Base-by-base conservation (phyloP, 2,888 invertebrate genomes). In the Megamerina dolium region DNA sequence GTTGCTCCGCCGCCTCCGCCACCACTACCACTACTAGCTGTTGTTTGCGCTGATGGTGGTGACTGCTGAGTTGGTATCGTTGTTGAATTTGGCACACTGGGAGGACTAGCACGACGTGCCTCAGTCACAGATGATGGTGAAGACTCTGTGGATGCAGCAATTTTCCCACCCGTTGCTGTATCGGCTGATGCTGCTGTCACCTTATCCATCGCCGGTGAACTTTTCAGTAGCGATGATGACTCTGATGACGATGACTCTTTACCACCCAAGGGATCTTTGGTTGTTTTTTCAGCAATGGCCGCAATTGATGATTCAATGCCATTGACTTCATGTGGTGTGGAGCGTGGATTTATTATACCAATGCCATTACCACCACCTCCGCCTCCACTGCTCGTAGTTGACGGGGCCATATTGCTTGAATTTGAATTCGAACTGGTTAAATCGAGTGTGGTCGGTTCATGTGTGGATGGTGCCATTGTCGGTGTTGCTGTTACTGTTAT, bases 351-450 rank as follows among this genome's bases (percentile, higher is more conserved):
- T 3, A 54, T 31, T n/a, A n/a, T n/a, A n/a, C n/a, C n/a, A n/a
- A n/a, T n/a, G n/a, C n/a, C n/a, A n/a, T n/a, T n/a, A n/a, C n/a
- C n/a, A n/a, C n/a, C n/a, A 23, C 23, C 23, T 23, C 10, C 8
- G 21, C 41, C 39, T 19, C 39, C 37, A 36, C 56, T 65, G 46
- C 65, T 62, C 17, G 60, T 53, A 5, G 55, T 60, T 9, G 66
- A 65, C 17, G 62, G 58, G 0, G 66, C 60, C 49, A 61, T 63
- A 37, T 64, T 64, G 51, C 68, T 68, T 2, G 68, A 69, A 43
- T 69, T 68, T n/a, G 68, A 68, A 45, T 68, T 68, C 20, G 69
- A 68, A 18, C 68, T 66, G 3, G 68, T 70, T 30, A 70, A 49
- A 52, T 70, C 71, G n/a, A 70, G 51, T 2, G 69, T 68, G 12